Evolutionary conservation across 2,888 invertebrate species (phyloP), one percentile per base, ranked within the genome.

Genomic region (Zhuqinia jingwanae): DNA sequence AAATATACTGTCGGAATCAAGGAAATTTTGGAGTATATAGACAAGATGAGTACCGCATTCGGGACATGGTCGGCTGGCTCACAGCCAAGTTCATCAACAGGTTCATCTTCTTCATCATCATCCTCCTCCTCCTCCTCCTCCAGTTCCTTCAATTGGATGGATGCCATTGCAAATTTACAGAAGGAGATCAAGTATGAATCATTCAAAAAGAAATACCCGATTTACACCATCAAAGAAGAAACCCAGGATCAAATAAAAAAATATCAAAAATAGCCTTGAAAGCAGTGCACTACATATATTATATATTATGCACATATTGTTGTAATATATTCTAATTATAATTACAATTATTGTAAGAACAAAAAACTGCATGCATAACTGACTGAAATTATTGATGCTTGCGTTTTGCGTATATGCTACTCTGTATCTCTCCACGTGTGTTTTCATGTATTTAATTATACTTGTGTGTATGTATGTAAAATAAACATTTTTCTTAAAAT

Each of bases 201-300:
- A 30, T 83, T 76, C 76, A 87, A 87, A 50, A 87, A 80, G 87
- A 87, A 65, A 73, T 87, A 87, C n/a, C 84, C 84, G 3, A 87
- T 87, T 47, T 87, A 87, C 84, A 78, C 87, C 10, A 87, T 87
- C 42, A 65, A 83, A 8, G 87, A 87, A 50, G 87, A 87, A 65
- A 87, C 87, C 2, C 65, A 87, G 20, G 87, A 87, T 27, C 84
- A 87, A 47, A 60, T 87, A 8, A 70, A 63, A 20, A 83, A 80
- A 50, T 68, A 76, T 47, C 78, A 85, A 0, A 73, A 85, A 68
- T 78, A 73, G 73, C 25, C 25, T n/a, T n/a, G n/a, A 36, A 36
- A 36, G 5, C 36, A 36, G n/a, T n/a, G n/a, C n/a, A n/a, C n/a
- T n/a, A n/a, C n/a, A n/a, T n/a, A n/a, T n/a, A n/a, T n/a, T n/a